Evolutionary conservation across 2,888 invertebrate genomes (phyloP).

Genomic region (Agriopis marginaria): DNA sequence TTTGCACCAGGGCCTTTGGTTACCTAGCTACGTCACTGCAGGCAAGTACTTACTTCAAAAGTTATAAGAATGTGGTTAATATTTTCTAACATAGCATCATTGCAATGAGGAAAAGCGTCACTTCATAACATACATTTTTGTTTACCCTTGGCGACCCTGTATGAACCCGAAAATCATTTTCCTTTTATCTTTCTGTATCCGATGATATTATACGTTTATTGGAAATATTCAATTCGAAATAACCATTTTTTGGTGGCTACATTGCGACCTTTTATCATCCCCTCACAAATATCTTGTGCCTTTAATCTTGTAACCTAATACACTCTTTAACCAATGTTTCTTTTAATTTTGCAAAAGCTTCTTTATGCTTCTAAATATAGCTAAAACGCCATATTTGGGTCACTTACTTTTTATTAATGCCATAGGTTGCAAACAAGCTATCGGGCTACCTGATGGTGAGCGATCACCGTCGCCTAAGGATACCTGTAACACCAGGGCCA

Average conservation of each 20-base stretch:
- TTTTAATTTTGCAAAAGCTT: not conserved
- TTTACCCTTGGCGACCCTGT: constrained; percentile 3
- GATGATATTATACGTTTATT: constrained; percentile 20
- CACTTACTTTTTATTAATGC: no score
- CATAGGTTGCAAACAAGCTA: no score
- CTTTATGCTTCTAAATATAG: not conserved
- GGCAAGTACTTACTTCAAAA: not conserved
- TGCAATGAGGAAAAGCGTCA: constrained; percentile 6
- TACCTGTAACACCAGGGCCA: no score
- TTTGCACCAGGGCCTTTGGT: no score
- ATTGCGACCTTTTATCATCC: constrained; percentile 3
- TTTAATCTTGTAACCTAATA: not conserved
- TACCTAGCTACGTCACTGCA: no score
- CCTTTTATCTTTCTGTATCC: constrained; percentile 18
- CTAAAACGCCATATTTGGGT: not conserved
- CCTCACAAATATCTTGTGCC: not conserved
- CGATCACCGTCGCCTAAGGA: no score
- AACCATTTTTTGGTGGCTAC: constrained; percentile 10
- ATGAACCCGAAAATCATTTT: constrained; percentile 28
- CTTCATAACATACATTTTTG: constrained; percentile 6
- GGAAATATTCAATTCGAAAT: constrained; percentile 20
- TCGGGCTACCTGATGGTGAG: no score
- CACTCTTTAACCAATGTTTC: not conserved
- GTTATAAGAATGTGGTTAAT: not conserved
- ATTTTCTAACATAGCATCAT: not conserved